Conservation (phyloP, 2,888 invertebrate species). For the Orchesella flavescens region DNA sequence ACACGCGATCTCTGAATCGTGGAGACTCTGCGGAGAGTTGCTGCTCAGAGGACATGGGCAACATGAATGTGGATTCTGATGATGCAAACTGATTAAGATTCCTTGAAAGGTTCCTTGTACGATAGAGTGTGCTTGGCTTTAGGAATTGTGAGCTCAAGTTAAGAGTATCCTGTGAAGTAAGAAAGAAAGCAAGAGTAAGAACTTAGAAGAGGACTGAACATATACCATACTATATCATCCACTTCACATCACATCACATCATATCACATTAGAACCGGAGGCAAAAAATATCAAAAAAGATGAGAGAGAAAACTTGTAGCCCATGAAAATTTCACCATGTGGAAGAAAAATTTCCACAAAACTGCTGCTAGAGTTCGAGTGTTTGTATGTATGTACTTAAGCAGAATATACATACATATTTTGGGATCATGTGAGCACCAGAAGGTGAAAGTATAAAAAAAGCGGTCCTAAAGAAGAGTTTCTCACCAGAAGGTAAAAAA, state of each 20-base stretch:
- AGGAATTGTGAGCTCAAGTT: slow-evolving; percentile 71
- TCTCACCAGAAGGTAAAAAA: too few species aligned
- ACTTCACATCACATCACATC: background rate
- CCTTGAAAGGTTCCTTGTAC: slow-evolving; percentile 71
- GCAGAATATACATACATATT: too few species aligned
- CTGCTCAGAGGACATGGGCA: slow-evolving; percentile 59
- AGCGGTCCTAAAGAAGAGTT: background rate
- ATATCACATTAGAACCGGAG: background rate
- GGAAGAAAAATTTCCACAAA: background rate
- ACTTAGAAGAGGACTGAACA: too few species aligned
- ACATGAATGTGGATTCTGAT: slow-evolving; percentile 70
- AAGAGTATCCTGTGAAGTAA: slow-evolving; percentile 70
- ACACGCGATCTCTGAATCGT: slow-evolving; percentile 64
- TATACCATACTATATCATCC: background rate
- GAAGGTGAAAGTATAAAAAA: background rate
- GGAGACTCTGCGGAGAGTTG: slow-evolving; percentile 61
- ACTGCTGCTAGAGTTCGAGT: background rate
- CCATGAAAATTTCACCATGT: slow-evolving; percentile 17
- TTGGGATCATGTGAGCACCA: background rate
- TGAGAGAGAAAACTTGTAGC: background rate
- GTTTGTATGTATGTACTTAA: too few species aligned
- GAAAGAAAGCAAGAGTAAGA: background rate
- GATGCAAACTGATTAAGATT: slow-evolving; percentile 71
- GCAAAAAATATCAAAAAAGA: slow-evolving; percentile 9
- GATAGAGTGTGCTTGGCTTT: slow-evolving; percentile 71